Evolutionary conservation across 2,888 invertebrate genomes (phyloP).

Genomic region (Apamea anceps): DNA sequence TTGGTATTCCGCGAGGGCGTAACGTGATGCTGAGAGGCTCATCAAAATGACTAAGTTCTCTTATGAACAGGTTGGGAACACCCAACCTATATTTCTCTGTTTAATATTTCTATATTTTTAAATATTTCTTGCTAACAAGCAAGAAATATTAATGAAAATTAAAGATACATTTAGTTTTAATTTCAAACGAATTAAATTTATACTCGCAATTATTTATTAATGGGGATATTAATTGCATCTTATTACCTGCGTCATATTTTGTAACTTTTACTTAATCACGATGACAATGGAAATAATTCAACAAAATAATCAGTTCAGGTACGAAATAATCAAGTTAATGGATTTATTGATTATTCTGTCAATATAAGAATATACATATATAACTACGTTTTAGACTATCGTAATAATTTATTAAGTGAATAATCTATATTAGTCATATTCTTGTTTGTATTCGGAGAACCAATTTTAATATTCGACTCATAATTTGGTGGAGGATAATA

Average conservation of each 20-base stretch:
- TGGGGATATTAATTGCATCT: not conserved
- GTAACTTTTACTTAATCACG: not conserved
- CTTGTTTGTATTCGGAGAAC: not conserved
- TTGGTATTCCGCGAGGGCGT: not conserved
- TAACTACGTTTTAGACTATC: constrained; percentile 11
- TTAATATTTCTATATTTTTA: too few species aligned
- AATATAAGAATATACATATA: constrained; percentile 7
- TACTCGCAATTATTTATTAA: too few species aligned
- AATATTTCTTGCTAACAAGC: too few species aligned
- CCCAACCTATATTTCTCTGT: too few species aligned
- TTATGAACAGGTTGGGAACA: not conserved
- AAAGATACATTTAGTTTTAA: too few species aligned
- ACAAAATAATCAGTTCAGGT: constrained; percentile 15
- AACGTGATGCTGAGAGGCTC: not conserved
- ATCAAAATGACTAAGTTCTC: constrained; percentile 5
- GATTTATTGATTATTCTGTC: constrained; percentile 12
- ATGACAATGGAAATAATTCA: constrained; percentile 7
- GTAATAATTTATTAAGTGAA: not conserved
- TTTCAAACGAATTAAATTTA: too few species aligned
- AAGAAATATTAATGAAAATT: not conserved
- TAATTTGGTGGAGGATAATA: constrained; percentile 2
- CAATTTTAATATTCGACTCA: constrained; percentile 10
- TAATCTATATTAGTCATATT: constrained; percentile 37
- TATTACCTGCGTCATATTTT: not conserved
- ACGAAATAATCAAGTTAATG: constrained; percentile 28